Evolutionary conservation across 1,140 invertebrate species (phyloP).

Genomic region (Ceratosolen solmsi): DNA sequence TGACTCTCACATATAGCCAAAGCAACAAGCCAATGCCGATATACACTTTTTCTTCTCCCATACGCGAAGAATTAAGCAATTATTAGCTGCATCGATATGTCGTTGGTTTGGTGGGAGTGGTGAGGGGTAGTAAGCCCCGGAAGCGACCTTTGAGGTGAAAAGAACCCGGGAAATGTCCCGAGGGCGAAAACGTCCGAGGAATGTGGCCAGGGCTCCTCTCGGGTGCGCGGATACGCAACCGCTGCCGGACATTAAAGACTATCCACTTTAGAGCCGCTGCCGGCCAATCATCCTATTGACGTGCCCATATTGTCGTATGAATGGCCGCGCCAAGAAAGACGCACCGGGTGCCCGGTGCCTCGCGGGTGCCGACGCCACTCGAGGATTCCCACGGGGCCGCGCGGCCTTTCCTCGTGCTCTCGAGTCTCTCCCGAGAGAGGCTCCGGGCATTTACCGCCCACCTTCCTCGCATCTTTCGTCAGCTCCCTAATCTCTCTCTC

Average conservation of each 20-base stretch:
- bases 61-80: no score
- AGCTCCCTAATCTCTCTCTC: no score
- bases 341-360: constrained; percentile 44
- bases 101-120: not conserved
- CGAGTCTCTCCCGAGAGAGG: no score
- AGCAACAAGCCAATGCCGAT: no score
- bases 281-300: constrained; percentile 71
- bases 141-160: no score
- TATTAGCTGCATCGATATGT: no score
- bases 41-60: no score
- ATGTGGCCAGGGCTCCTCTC: not conserved
- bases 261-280: constrained; percentile 70
- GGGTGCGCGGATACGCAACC: not conserved
- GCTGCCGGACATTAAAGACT: constrained; percentile 64
- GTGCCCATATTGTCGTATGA: constrained; percentile 66
- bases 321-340: constrained; percentile 68
- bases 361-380: constrained; percentile 28
- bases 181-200: not conserved
- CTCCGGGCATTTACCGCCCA: no score
- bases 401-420: no score
- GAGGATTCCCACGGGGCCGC: constrained; percentile 57
- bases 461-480: not conserved
- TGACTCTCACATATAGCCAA: no score
- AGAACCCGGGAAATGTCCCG: not conserved
- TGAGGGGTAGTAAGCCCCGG: no score